Evolutionary conservation across 2,888 invertebrate genomes (phyloP).

Genomic region (Meliscaeva auricollis): DNA sequence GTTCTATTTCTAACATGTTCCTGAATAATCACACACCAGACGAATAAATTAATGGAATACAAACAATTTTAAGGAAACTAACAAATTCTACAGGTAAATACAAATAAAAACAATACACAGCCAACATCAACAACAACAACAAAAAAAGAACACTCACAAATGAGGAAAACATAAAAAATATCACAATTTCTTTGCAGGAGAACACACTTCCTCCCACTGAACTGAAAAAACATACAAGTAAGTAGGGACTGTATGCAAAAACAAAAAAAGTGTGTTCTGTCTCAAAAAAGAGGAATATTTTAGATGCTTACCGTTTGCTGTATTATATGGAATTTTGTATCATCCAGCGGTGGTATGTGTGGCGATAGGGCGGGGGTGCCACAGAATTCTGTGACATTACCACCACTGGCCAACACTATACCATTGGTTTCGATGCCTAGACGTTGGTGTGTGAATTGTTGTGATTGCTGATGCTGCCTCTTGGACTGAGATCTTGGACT

Average conservation of each 20-base stretch:
- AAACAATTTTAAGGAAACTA: not conserved
- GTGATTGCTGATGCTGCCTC: slow-evolving; percentile 49
- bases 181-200: slow-evolving; percentile 73
- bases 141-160: slow-evolving; percentile 47
- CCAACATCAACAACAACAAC: slow-evolving; percentile 39
- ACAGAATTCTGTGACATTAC: slow-evolving; percentile 76
- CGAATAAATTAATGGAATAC: not conserved
- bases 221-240: slow-evolving; percentile 77
- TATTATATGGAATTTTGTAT: slow-evolving; percentile 89
- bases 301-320: slow-evolving; percentile 93
- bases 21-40: not conserved
- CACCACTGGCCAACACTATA: slow-evolving; percentile 77
- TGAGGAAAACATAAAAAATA: slow-evolving; percentile 73
- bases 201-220: slow-evolving; percentile 32
- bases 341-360: slow-evolving; percentile 80
- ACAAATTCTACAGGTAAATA: slow-evolving; percentile 3
- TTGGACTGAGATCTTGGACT: slow-evolving; percentile 85
- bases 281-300: slow-evolving; percentile 82
- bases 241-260: not conserved
- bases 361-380: slow-evolving; percentile 78
- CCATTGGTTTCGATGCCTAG: slow-evolving; percentile 62
- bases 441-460: slow-evolving; percentile 65
- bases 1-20: too few relatives aligned
- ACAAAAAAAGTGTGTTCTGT: slow-evolving; percentile 40
- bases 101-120: slow-evolving; percentile 13